These are phyloP conservation scores for Heliconius melpomene DNA, from an alignment of 1,140 invertebrate species.

Conservation along the genomic window DNA sequence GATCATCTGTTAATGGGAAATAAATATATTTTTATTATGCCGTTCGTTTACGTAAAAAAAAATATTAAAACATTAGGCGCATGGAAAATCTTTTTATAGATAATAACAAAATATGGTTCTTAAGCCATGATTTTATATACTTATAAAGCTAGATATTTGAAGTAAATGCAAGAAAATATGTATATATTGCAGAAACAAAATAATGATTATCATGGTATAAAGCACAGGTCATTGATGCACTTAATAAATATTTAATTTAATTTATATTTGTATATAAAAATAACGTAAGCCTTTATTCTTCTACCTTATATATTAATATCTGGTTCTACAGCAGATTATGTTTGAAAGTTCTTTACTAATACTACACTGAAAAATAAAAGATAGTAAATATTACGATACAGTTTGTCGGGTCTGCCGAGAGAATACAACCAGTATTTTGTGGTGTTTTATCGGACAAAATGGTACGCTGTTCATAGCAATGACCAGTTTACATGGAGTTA, in stretches of 20 bases:
- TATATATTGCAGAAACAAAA: neutral
- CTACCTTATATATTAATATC: slow-evolving; percentile 30
- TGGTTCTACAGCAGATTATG: slow-evolving; percentile 43
- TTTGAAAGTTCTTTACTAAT: slow-evolving; percentile 36
- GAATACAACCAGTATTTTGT: slow-evolving; percentile 73
- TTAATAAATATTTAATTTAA: neutral
- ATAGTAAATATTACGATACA: slow-evolving; percentile 40
- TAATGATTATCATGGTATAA: neutral
- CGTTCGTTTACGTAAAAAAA: neutral
- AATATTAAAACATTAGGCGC: neutral
- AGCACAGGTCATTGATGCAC: neutral
- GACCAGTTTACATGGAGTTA: slow-evolving; percentile 79
- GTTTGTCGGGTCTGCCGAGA: slow-evolving; percentile 74
- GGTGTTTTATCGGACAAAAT: slow-evolving; percentile 81
- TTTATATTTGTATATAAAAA: neutral
- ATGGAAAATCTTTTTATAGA: neutral
- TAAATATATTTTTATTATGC: slow-evolving; percentile 46
- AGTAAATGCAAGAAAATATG: slow-evolving; percentile 6
- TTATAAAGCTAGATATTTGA: slow-evolving; percentile 2
- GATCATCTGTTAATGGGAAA: slow-evolving; percentile 79
- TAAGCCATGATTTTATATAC: neutral
- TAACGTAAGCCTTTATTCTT: slow-evolving; percentile 2
- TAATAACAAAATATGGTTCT: neutral
- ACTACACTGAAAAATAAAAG: slow-evolving; percentile 49
- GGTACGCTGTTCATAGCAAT: slow-evolving; percentile 73